A percentile compares a stretch with the other conserved stretches of the same genome.
phyloP scores from a whole-genome alignment of 2,797 vertebrate species.

The Chaetodon trifasciatus region DNA sequence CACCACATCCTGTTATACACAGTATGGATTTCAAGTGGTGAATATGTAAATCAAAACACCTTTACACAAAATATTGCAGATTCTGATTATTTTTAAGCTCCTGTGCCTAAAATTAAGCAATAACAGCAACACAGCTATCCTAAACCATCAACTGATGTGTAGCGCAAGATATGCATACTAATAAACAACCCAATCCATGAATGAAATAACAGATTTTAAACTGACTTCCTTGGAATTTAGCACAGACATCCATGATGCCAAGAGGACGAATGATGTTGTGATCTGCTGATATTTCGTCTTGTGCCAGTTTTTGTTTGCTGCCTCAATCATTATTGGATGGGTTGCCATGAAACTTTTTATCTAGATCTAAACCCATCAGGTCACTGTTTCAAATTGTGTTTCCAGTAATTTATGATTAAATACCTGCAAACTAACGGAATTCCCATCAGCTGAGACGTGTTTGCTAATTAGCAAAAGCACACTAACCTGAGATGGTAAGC shows the following conservation, averaged over 20 bases:
- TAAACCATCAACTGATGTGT: background rate
- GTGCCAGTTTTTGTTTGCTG: background rate
- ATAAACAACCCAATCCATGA: background rate
- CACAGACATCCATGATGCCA: background rate
- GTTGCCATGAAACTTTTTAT: background rate
- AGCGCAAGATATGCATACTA: background rate
- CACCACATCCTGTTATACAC: background rate
- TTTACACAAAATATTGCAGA: background rate
- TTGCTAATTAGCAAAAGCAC: background rate
- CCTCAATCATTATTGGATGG: background rate
- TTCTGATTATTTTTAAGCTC: conserved; percentile 8
- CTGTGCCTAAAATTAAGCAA: background rate
- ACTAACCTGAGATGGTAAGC: background rate
- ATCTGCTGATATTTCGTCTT: background rate
- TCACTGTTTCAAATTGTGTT: background rate
- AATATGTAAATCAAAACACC: conserved; percentile 40
- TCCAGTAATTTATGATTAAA: too few relatives aligned
- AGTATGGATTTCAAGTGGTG: conserved; percentile 33
- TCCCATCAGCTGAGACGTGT: background rate
- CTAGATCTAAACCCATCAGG: too few relatives aligned
- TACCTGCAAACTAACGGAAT: background rate
- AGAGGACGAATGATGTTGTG: background rate
- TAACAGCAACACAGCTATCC: background rate
- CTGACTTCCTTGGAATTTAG: background rate
- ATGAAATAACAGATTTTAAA: background rate